Conservation (phyloP, 2,113 vertebrate species). For the Nymphicus hollandicus region DNA sequence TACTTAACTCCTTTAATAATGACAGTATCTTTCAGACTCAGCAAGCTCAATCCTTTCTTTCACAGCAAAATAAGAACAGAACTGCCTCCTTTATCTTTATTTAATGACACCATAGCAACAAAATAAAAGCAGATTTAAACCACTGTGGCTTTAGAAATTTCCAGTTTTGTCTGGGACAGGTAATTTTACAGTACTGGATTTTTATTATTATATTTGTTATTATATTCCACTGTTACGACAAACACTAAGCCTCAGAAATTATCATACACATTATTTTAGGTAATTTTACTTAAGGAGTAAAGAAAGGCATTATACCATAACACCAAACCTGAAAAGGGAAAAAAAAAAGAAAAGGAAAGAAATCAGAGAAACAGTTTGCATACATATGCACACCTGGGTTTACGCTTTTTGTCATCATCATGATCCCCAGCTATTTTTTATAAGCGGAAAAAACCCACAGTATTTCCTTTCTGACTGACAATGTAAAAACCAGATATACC, state of each 20-base stretch:
- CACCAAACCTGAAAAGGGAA: rapidly evolving
- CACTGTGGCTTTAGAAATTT: neutral
- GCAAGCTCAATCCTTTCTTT: neutral
- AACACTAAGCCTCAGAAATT: neutral
- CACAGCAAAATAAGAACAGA: neutral
- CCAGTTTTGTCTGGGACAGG: neutral
- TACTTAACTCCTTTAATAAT: neutral
- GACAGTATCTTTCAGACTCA: neutral
- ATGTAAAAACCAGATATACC: neutral
- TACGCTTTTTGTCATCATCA: neutral
- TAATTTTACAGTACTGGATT: neutral
- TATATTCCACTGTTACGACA: neutral
- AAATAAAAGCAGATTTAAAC: neutral
- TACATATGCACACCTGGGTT: neutral
- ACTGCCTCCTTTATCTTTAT: neutral
- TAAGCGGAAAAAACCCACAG: neutral
- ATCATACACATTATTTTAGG: neutral
- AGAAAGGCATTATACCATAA: neutral
- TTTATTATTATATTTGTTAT: neutral
- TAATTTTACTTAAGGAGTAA: neutral
- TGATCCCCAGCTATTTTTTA: neutral
- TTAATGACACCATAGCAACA: neutral
- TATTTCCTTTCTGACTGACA: neutral
- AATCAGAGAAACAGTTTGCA: neutral
- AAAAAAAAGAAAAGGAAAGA: neutral